Percentiles rank a stretch among this genome's conserved stretches.
Evolutionary conservation across 2,888 invertebrate species (phyloP).

Genomic region (Eulithis prunata): DNA sequence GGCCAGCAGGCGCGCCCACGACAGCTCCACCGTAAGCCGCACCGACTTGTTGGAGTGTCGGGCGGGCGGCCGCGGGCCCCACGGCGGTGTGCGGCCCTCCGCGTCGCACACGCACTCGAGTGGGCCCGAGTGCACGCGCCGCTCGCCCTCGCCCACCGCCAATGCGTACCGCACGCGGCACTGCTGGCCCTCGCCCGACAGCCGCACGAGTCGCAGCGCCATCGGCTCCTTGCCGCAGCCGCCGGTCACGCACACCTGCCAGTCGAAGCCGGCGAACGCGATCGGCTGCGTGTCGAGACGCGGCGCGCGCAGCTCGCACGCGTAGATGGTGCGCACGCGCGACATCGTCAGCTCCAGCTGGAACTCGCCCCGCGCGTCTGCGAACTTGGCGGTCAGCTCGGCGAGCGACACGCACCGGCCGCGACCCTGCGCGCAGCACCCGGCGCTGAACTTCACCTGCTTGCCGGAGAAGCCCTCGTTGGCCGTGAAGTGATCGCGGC

Average conservation of each 20-base stretch:
- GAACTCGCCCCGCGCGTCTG: conserved; percentile 92
- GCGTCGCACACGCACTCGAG: conserved; percentile 89
- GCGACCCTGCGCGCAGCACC: conserved; percentile 89
- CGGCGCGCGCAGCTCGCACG: conserved; percentile 87
- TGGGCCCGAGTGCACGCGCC: conserved; percentile 87
- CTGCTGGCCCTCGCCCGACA: conserved; percentile 92
- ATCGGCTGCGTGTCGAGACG: conserved; percentile 84
- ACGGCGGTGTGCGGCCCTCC: conserved; percentile 88
- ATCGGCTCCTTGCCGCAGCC: conserved; percentile 84
- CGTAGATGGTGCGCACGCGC: conserved; percentile 89
- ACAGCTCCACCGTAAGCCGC: conserved; percentile 89
- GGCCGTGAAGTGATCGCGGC: conserved; percentile 92
- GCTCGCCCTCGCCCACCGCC: conserved; percentile 87
- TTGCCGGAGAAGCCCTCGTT: conserved; percentile 92
- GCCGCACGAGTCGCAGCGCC: conserved; percentile 86
- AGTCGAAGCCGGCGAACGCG: conserved; percentile 92
- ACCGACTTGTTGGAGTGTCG: conserved; percentile 86
- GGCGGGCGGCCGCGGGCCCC: conserved; percentile 87
- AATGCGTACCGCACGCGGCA: conserved; percentile 90
- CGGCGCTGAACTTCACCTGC: conserved; percentile 87
- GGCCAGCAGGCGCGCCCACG: conserved; percentile 87
- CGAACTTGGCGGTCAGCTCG: conserved; percentile 89
- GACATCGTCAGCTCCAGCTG: conserved; percentile 91
- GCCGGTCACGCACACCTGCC: conserved; percentile 88
- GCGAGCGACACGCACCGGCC: conserved; percentile 89